Evolutionary conservation across 2,113 vertebrate genomes (phyloP).

Genomic region (Odontesthes bonariensis): DNA sequence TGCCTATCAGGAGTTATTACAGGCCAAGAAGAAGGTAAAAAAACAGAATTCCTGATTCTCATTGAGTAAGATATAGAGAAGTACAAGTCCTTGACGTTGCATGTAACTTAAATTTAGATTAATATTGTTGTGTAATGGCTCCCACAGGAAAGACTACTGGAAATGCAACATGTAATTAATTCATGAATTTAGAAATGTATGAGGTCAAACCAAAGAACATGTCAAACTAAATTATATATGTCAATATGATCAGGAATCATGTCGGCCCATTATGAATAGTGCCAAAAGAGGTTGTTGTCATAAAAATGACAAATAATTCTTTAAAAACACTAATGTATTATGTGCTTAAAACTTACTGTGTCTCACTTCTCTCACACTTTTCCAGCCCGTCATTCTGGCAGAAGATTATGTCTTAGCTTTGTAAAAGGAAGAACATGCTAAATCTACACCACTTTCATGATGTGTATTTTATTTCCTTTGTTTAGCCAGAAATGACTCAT

Average conservation of each 20-base stretch:
- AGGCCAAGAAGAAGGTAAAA: conserved; percentile 98
- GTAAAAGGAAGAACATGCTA: background rate
- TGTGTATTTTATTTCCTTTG: background rate
- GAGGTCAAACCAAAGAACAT: conserved; percentile 19
- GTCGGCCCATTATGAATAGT: conserved; percentile 16
- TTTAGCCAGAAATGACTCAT: too few species aligned
- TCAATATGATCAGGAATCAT: conserved; percentile 11
- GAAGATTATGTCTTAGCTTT: conserved; percentile 11
- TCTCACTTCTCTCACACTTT: conserved; percentile 29
- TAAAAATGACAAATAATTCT: conserved; percentile 37
- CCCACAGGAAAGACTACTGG: too few species aligned
- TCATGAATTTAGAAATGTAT: background rate
- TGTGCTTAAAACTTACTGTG: conserved; percentile 36
- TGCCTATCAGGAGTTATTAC: conserved; percentile 99
- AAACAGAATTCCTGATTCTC: background rate
- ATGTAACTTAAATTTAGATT: too few species aligned
- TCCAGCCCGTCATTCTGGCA: conserved; percentile 6
- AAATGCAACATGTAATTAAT: background rate
- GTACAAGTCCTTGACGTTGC: background rate
- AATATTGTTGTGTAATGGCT: too few species aligned
- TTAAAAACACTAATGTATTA: conserved; percentile 33
- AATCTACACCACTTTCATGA: background rate
- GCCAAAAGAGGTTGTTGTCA: conserved; percentile 26
- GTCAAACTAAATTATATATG: conserved; percentile 8
- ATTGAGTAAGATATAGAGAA: background rate